Percentiles rank a stretch among this genome's conserved stretches.
These are phyloP conservation scores for Protobothrops mucrosquamatus DNA, from an alignment of 2,113 vertebrate genomes.

Conservation along the genomic window DNA sequence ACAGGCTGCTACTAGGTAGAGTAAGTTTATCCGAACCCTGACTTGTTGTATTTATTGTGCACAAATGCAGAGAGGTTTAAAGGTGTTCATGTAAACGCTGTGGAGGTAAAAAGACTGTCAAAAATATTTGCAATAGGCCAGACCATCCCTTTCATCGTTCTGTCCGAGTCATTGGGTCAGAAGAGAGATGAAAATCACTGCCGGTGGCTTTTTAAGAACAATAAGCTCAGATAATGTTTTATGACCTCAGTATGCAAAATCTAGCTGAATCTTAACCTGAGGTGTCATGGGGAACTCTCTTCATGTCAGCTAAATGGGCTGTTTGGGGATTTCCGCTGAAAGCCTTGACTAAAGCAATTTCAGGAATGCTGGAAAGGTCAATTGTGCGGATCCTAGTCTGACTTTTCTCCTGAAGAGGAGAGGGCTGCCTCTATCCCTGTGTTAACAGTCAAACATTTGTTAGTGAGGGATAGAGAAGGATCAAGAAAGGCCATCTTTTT, in stretches of 20 bases:
- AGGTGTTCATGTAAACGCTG: background rate
- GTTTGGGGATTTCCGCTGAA: constrained; percentile 50
- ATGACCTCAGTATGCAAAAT: constrained; percentile 22
- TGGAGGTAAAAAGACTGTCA: background rate
- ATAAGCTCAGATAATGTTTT: constrained; percentile 35
- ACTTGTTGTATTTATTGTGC: constrained; percentile 29
- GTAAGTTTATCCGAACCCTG: background rate
- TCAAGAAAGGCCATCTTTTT: constrained; percentile 17
- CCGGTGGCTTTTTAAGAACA: background rate
- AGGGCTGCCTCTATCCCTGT: constrained; percentile 36
- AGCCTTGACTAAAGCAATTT: constrained; percentile 47
- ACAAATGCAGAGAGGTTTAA: constrained; percentile 5
- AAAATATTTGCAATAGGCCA: constrained; percentile 1
- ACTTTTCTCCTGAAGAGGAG: constrained; percentile 35
- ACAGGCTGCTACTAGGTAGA: background rate
- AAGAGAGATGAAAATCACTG: background rate
- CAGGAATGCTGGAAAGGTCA: constrained; percentile 50
- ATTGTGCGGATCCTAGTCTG: constrained; percentile 36
- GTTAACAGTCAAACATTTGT: constrained; percentile 26
- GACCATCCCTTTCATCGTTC: background rate
- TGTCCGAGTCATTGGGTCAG: background rate
- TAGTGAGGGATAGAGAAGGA: constrained; percentile 32
- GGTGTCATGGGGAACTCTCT: constrained; percentile 6
- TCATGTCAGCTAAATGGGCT: constrained; percentile 48
- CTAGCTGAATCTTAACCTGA: constrained; percentile 33